Evolutionary conservation across 1,140 invertebrate genomes (phyloP), one percentile per base, ranked within the genome.

Genomic region (Anoplolepis gracilipes): DNA sequence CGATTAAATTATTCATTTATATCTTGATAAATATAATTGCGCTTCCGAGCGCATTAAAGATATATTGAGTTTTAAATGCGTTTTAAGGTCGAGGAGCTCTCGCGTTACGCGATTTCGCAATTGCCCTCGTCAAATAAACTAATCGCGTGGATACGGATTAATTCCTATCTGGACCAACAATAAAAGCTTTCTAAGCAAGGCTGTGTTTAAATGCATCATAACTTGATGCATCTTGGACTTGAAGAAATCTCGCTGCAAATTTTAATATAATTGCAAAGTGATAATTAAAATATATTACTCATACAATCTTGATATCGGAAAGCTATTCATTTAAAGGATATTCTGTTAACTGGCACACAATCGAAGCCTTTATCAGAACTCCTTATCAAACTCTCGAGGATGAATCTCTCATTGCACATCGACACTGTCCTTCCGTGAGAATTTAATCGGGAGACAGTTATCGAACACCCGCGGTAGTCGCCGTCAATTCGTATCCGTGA

Each of bases 81-180:
- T 11, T 36, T 67, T 39, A 30, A 30, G 10, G 28, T 62, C 28
- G 59, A 62, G 25, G 13, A 67, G 36, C n/a, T 65, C 64, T 39
- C 64, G 13, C 64, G 13, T 62, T 25, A 62, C 3, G 7, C n/a
- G 53, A 77, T 46, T 61, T 22, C 33, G 13, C 22, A 22, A 61
- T 39, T 8, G 22, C 11, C 16, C 13, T 30, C 10, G 59, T 36
- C 30, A 22, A 46, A 61, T n/a, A 28, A 78, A 25, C 7, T 65
- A 77, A 77, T 62, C 13, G 28, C 19, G 10, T 61, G 19, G 53
- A 76, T 76, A 75, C n/a, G 36, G 72, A 77, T 78, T 49, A 65
- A 22, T 64, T 5, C 7, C 22, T 22, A 77, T 62, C 25, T 59
- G 69, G 70, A 16, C 25, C 30, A 30, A 75, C 8, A 33, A 75